These are phyloP conservation scores for Dermolepida albohirtum DNA, from an alignment of 2,888 invertebrate species.

Conservation along the genomic window DNA sequence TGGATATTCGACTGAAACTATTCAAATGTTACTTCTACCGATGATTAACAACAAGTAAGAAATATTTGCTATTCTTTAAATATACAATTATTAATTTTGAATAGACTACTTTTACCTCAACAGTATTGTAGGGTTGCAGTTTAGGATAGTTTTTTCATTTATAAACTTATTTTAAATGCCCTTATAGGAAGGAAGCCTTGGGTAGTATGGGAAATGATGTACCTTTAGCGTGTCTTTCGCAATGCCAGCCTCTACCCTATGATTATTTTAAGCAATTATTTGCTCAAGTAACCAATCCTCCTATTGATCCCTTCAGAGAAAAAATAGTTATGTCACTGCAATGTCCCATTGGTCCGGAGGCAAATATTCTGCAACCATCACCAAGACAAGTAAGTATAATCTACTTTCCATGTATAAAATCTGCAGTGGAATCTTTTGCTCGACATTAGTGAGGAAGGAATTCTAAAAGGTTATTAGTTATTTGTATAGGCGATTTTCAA, in stretches of 20 bases:
- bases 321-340: conserved; percentile 98
- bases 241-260: conserved; percentile 94
- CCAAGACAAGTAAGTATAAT: conserved; percentile 73
- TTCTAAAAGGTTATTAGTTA: too few species aligned
- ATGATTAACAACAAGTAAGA: conserved; percentile 86
- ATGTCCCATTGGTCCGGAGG: conserved; percentile 97
- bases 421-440: too few species aligned
- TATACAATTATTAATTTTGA: background rate
- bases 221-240: conserved; percentile 95
- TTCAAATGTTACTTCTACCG: conserved; percentile 92
- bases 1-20: conserved; percentile 95
- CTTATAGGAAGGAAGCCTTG: conserved; percentile 91
- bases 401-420: too few species aligned
- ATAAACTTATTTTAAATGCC: conserved; percentile 12
- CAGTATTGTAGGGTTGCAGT: conserved; percentile 12
- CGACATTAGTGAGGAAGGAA: too few species aligned
- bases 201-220: conserved; percentile 99
- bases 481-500: too few species aligned
- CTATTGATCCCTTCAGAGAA: conserved; percentile 99
- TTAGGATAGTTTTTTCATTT: conserved; percentile 9
- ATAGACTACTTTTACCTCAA: conserved; percentile 2
- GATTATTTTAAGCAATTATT: conserved; percentile 99
- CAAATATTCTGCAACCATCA: conserved; percentile 92
- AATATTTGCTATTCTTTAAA: conserved; percentile 5
- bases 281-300: conserved; percentile 99